These are phyloP conservation scores for Nowickia ferox DNA, from an alignment of 2,888 invertebrate genomes.

Conservation along the genomic window DNA sequence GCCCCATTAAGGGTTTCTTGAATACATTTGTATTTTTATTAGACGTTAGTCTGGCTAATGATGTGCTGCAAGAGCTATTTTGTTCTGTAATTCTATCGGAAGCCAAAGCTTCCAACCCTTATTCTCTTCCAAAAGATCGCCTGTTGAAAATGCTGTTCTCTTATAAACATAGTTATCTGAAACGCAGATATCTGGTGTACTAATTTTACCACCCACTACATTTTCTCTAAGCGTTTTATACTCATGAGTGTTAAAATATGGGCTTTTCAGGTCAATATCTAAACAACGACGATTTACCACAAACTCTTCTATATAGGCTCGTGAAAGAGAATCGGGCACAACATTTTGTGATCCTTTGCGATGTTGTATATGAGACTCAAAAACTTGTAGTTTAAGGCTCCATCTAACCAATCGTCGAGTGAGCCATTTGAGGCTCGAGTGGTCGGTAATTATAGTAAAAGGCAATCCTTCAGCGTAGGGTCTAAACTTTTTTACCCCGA, in stretches of 20 bases:
- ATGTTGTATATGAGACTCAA: conserved; percentile 47
- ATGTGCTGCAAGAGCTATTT: background rate
- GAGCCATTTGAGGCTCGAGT: conserved; percentile 30
- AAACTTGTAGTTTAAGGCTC: conserved; percentile 49
- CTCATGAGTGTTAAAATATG: background rate
- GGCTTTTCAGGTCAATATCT: background rate
- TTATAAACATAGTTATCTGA: conserved; percentile 13
- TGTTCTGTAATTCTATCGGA: background rate
- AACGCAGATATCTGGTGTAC: conserved; percentile 14
- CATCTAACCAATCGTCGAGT: conserved; percentile 23
- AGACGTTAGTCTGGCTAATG: too few relatives aligned
- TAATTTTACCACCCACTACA: background rate
- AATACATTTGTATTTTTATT: background rate
- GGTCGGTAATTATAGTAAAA: conserved; percentile 32
- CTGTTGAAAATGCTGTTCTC: background rate
- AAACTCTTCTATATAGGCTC: conserved; percentile 7
- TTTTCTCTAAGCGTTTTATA: background rate
- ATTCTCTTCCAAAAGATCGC: background rate
- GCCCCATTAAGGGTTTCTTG: background rate
- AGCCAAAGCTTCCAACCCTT: conserved; percentile 36
- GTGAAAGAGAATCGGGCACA: conserved; percentile 55
- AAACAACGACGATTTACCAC: background rate
- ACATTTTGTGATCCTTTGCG: conserved; percentile 47
- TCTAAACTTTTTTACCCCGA: conserved; percentile 11
- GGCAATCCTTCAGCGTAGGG: conserved; percentile 17